Conservation (phyloP, 2,113 vertebrate species). For the Tenebrosternarchus preto region DNA sequence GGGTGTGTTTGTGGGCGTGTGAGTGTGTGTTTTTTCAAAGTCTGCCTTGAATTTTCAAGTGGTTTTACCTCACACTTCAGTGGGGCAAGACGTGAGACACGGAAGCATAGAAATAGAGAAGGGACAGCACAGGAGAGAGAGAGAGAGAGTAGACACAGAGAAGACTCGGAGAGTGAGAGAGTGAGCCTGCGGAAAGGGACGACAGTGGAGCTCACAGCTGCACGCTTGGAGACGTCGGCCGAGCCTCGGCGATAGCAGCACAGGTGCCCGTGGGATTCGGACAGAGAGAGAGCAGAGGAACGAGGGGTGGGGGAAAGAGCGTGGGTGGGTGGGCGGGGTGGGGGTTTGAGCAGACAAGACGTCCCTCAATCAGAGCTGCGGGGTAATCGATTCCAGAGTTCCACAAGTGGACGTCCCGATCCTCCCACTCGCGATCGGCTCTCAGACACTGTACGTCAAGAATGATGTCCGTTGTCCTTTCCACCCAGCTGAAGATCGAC, state of each 20-base stretch:
- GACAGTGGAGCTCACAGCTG: slow-evolving; percentile 52
- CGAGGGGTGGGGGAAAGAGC: too few relatives aligned
- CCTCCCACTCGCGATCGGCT: background rate
- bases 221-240: slow-evolving; percentile 10
- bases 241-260: background rate
- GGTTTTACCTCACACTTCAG: slow-evolving; percentile 55
- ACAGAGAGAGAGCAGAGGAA: background rate
- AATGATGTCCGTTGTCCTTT: slow-evolving; percentile 73
- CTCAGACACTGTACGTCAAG: slow-evolving; percentile 23
- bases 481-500: slow-evolving; percentile 73
- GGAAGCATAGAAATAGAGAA: slow-evolving; percentile 31
- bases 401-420: slow-evolving; percentile 33
- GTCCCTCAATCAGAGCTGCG: background rate
- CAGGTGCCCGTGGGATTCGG: slow-evolving; percentile 7
- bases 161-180: slow-evolving; percentile 23
- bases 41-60: slow-evolving; percentile 54
- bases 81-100: slow-evolving; percentile 41
- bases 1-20: slow-evolving; percentile 23
- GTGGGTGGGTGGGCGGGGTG: too few relatives aligned
- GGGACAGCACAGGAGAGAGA: slow-evolving; percentile 53
- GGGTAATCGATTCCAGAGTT: background rate
- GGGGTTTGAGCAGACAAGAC: too few relatives aligned
- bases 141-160: slow-evolving; percentile 48
- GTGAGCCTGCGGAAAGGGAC: slow-evolving; percentile 46
- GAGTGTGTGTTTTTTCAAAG: slow-evolving; percentile 43